phyloP scores from a whole-genome alignment of 2,113 vertebrate genomes.

The Formicarius rufipectus region DNA sequence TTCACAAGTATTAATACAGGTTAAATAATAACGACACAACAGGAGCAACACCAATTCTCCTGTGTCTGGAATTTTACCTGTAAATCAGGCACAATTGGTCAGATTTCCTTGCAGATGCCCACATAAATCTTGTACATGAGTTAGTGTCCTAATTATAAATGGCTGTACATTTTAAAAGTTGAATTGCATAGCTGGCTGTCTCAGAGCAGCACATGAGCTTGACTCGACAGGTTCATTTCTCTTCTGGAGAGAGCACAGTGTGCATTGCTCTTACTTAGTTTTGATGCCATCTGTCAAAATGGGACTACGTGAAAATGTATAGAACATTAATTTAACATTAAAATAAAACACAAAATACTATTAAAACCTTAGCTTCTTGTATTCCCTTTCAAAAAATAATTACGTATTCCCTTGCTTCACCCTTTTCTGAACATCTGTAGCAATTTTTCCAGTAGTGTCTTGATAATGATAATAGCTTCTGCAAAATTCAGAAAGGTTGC shows the following conservation, averaged over 20 bases:
- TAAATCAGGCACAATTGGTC: not conserved
- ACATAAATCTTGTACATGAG: not conserved
- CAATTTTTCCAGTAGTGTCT: not conserved
- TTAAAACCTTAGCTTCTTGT: not conserved
- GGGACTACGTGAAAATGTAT: not conserved
- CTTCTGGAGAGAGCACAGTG: accelerated
- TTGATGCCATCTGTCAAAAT: not conserved
- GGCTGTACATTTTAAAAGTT: not conserved
- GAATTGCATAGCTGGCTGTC: not conserved
- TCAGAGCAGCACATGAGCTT: not conserved
- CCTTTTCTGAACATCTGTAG: not conserved
- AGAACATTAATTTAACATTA: not conserved
- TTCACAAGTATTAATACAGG: not conserved
- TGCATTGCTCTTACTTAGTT: not conserved
- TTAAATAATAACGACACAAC: not conserved
- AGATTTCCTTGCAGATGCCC: not conserved
- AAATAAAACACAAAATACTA: not conserved
- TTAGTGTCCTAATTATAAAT: not conserved
- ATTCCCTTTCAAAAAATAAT: not conserved
- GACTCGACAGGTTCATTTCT: not conserved
- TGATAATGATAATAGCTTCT: not conserved
- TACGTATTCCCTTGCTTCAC: not conserved
- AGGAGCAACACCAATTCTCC: not conserved
- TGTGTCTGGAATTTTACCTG: not conserved
- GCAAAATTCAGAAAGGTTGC: not conserved